These are phyloP conservation scores for Zaprionus obscuricornis DNA, from an alignment of 2,888 invertebrate genomes.

Conservation along the genomic window DNA sequence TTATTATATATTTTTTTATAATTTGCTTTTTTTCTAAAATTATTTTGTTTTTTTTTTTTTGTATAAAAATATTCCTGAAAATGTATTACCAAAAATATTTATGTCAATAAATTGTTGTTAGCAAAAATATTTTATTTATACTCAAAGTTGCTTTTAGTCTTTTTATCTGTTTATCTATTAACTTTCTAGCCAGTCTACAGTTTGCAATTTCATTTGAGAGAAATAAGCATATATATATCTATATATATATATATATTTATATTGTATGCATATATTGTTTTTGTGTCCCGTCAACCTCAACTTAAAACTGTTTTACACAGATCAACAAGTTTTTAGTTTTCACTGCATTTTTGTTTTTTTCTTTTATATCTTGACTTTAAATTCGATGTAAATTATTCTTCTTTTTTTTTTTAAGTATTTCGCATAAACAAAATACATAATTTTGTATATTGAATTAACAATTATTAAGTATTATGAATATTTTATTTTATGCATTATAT, in stretches of 20 bases:
- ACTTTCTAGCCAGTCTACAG: conserved; percentile 70
- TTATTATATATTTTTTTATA: too few species aligned
- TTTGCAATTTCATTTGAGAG: conserved; percentile 57
- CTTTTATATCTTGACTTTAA: too few species aligned
- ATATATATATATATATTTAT: conserved; percentile 37
- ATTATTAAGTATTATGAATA: conserved; percentile 34
- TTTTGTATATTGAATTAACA: conserved; percentile 29
- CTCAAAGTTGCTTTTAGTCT: conserved; percentile 23
- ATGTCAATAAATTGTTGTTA: conserved; percentile 42
- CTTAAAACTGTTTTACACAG: conserved; percentile 42
- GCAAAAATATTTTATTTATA: conserved; percentile 63
- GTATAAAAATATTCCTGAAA: too few species aligned
- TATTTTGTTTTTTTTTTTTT: conserved; percentile 4
- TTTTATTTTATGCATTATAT: conserved; percentile 1
- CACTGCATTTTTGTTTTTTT: too few species aligned
- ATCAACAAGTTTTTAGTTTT: too few species aligned
- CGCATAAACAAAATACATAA: too few species aligned
- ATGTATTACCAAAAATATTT: conserved; percentile 42
- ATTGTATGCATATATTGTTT: conserved; percentile 71
- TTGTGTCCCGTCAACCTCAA: conserved; percentile 77
- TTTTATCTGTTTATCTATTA: conserved; percentile 28
- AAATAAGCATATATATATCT: conserved; percentile 25
- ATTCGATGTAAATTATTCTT: too few species aligned
- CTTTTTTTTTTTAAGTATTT: too few species aligned
- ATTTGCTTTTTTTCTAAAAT: background rate